Evolutionary conservation across 2,797 vertebrate genomes (phyloP).

Genomic region (Nannoperca australis): DNA sequence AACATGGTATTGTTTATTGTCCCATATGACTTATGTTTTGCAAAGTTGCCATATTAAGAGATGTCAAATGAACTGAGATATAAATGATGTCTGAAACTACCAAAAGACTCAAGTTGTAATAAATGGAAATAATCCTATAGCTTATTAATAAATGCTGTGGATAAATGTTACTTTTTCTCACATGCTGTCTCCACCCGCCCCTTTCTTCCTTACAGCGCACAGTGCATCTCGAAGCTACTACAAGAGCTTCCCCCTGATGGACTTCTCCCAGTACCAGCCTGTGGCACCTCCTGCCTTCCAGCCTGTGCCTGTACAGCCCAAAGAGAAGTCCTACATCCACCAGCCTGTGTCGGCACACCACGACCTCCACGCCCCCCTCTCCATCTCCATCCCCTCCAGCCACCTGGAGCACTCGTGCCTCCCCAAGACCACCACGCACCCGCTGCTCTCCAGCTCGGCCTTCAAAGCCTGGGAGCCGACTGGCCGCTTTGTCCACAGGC

Average conservation of each 20-base stretch:
- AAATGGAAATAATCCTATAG: neutral
- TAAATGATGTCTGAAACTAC: neutral
- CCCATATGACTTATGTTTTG: neutral
- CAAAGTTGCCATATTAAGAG: neutral
- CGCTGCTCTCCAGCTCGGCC: constrained; percentile 76
- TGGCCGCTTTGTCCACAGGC: constrained; percentile 79
- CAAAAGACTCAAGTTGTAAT: neutral
- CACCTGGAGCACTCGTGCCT: constrained; percentile 84
- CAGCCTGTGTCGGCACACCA: constrained; percentile 80
- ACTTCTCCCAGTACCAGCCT: constrained; percentile 84
- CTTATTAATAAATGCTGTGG: neutral
- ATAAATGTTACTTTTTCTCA: neutral
- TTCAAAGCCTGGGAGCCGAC: constrained; percentile 82
- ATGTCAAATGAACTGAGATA: neutral
- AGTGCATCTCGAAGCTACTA: constrained; percentile 87
- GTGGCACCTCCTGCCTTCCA: constrained; percentile 81
- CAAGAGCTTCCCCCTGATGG: constrained; percentile 87
- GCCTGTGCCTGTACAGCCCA: constrained; percentile 68
- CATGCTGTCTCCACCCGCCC: neutral
- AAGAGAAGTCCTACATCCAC: constrained; percentile 84
- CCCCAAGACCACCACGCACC: constrained; percentile 83
- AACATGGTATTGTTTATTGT: neutral
- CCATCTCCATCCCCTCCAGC: constrained; percentile 83
- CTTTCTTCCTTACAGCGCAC: constrained; percentile 80
- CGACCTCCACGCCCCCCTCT: constrained; percentile 81